A percentile compares a stretch with the other conserved stretches of the same genome.
Conservation (phyloP, 2,797 vertebrate genomes). For the Aplochiton taeniatus region DNA sequence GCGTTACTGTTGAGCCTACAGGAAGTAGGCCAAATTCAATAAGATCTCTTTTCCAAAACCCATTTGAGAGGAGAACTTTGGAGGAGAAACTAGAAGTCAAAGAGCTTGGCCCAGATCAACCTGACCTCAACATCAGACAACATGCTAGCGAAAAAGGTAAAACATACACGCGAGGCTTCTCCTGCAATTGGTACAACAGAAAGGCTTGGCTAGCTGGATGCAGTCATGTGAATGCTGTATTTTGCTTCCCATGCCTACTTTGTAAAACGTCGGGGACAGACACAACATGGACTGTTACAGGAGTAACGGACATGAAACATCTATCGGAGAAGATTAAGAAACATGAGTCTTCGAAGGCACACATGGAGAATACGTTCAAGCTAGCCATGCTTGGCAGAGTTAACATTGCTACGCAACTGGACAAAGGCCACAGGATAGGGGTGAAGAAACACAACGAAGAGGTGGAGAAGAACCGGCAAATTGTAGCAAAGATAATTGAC, state of each 20-base stretch:
- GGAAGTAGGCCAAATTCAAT: too few species aligned
- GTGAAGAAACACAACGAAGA: too few species aligned
- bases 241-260: constrained; percentile 13
- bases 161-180: not conserved
- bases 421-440: not conserved
- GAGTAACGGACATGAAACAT: constrained; percentile 5
- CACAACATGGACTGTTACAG: not conserved
- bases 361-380: not conserved
- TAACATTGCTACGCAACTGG: constrained; percentile 7
- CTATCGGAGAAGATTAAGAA: constrained; percentile 11
- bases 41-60: not conserved
- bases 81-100: not conserved
- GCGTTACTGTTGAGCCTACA: too few species aligned
- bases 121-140: not conserved
- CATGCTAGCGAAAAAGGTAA: not conserved
- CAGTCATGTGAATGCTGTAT: not conserved
- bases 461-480: too few species aligned
- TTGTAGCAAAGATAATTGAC: too few species aligned
- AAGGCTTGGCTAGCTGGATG: constrained; percentile 9
- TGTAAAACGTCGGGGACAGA: constrained; percentile 3
- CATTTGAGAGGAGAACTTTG: constrained; percentile 8
- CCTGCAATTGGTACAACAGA: constrained; percentile 7
- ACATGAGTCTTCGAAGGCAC: not conserved
- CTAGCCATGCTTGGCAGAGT: not conserved
- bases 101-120: not conserved